Evolutionary conservation across 2,797 vertebrate species (phyloP), one percentile per base, ranked within the genome.

Genomic region (Triplophysa bombifrons): DNA sequence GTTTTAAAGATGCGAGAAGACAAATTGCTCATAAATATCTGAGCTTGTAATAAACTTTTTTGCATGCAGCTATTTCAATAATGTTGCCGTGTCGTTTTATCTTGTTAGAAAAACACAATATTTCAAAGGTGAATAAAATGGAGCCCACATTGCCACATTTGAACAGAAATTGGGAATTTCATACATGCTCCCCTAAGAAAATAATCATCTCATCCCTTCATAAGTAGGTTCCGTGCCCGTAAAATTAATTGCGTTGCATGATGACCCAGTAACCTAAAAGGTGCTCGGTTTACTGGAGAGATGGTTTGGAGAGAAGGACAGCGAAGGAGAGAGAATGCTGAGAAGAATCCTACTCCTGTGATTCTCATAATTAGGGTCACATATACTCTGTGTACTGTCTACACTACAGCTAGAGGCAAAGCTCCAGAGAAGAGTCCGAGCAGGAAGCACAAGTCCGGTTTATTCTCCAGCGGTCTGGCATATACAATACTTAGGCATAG

Each of bases 131-230:
- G 51, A 67, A 73, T 78, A 55, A 56, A 74, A 30, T 27, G 14
- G 60, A 82, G 27, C 48, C 69, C 19, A 34, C 41, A 51, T 63
- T 64, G 30, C 41, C 25, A 27, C 30, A 63, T 60, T 72, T 60
- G 60, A 73, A 69, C 69, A 78, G 85, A 88, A 84, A 90, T 87
- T 86, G 67, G 46, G 53, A 82, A 72, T 80, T 74, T 83, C 74
- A 75, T 85, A 66, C 61, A 69, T 72, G 2, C 16, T 76, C 81
- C 83, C 86, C 87, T 86, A 79, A 85, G 78, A 88, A 80, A 84
- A 87, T 86, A 72, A 79, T 22, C 63, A 76, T 65, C 65, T 48
- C 72, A 50, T 83, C 63, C 46, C 74, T 76, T 86, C 77, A 88
- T 85, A 83, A 86, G 87, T 80, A 53, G 77, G 81, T 80, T 79